phyloP scores from a whole-genome alignment of 1,140 invertebrate genomes.

The Temnothorax longispinosus region DNA sequence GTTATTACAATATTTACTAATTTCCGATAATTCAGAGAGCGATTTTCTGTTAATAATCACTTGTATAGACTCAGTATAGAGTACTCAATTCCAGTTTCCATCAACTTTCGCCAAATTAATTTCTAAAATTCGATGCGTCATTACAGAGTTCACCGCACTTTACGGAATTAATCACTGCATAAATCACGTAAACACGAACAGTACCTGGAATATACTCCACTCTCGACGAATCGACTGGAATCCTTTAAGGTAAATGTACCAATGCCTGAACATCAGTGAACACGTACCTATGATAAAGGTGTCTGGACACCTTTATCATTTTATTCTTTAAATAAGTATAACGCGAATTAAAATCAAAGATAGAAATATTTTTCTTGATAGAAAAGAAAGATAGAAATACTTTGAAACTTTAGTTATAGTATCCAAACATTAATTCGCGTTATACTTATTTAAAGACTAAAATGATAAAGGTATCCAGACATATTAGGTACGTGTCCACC shows the following conservation, averaged over 20 bases:
- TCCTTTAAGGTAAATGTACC: neutral
- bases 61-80: neutral
- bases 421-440: no score
- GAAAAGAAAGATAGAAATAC: no score
- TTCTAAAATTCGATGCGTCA: neutral
- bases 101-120: slow-evolving; percentile 16
- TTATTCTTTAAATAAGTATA: no score
- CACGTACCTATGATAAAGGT: no score
- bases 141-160: neutral
- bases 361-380: no score
- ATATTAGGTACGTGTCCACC: no score
- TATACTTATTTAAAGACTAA: no score
- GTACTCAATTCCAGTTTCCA: neutral
- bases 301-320: no score
- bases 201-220: neutral
- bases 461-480: no score
- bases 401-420: no score
- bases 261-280: no score
- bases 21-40: neutral
- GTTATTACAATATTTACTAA: neutral
- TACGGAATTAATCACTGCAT: neutral
- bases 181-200: neutral
- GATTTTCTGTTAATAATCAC: slow-evolving; percentile 8
- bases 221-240: slow-evolving; percentile 6
- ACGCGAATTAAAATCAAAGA: no score